phyloP scores from a whole-genome alignment of 2,797 vertebrate genomes.

The Thunnus albacares region DNA sequence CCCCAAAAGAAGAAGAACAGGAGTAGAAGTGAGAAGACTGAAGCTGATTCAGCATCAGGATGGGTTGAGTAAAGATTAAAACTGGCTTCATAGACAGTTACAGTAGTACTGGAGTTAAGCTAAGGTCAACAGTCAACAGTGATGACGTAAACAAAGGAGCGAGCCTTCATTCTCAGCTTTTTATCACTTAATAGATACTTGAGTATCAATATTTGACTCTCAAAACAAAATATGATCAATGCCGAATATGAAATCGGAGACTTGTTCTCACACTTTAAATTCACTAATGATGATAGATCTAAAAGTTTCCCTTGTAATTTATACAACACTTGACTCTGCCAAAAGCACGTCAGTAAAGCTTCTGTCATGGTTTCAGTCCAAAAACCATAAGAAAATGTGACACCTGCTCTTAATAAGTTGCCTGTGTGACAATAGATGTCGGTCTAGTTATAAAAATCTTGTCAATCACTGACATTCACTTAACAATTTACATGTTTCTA shows the following conservation, averaged over 20 bases:
- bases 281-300: not conserved
- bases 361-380: constrained; percentile 17
- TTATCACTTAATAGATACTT: too few relatives aligned
- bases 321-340: constrained; percentile 23
- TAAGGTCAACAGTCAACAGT: not conserved
- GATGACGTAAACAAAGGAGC: not conserved
- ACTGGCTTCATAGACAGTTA: not conserved
- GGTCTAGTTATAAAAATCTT: constrained; percentile 4
- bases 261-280: not conserved
- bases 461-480: constrained; percentile 28
- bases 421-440: constrained; percentile 27
- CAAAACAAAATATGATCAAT: not conserved
- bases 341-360: not conserved
- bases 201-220: too few relatives aligned
- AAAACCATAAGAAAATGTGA: constrained; percentile 9
- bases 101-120: not conserved
- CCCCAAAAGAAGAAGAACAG: too few relatives aligned
- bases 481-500: not conserved
- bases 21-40: not conserved
- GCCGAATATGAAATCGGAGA: not conserved
- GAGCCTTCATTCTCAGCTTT: not conserved
- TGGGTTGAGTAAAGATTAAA: not conserved
- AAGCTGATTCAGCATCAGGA: not conserved
- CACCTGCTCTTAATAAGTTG: constrained; percentile 14
- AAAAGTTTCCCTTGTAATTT: constrained; percentile 17